These are phyloP conservation scores for Corythornis cristatus DNA, from an alignment of 2,113 vertebrate species.

Conservation along the genomic window DNA sequence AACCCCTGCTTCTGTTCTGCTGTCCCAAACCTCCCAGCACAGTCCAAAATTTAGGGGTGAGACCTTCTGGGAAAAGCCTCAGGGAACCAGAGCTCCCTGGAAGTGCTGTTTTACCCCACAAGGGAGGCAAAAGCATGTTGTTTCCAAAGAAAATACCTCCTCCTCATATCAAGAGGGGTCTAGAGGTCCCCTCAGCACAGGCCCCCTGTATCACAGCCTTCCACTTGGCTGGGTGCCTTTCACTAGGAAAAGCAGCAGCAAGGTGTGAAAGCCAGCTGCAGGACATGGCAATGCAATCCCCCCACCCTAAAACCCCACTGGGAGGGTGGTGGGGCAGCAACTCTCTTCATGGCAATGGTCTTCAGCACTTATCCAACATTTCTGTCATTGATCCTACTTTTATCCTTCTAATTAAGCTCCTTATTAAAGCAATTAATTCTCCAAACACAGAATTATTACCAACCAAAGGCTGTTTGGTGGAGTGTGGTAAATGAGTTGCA, in stretches of 20 bases:
- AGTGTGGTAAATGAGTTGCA: constrained; percentile 15
- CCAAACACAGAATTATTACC: constrained; percentile 36
- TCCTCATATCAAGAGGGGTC: background rate
- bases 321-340: background rate
- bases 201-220: accelerated
- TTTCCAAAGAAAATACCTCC: background rate
- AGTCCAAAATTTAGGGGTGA: background rate
- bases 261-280: background rate
- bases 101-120: background rate
- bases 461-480: constrained; percentile 18
- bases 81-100: background rate
- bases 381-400: constrained; percentile 13
- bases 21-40: background rate
- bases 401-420: constrained; percentile 49
- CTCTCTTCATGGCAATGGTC: background rate
- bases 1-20: background rate
- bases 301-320: accelerated
- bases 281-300: accelerated
- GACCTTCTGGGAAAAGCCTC: background rate
- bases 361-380: background rate
- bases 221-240: background rate
- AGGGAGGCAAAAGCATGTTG: background rate
- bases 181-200: background rate
- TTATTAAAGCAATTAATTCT: constrained; percentile 65
- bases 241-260: background rate